These are phyloP conservation scores for Sardinella longiceps DNA, from an alignment of 2,797 vertebrate species.

Conservation along the genomic window DNA sequence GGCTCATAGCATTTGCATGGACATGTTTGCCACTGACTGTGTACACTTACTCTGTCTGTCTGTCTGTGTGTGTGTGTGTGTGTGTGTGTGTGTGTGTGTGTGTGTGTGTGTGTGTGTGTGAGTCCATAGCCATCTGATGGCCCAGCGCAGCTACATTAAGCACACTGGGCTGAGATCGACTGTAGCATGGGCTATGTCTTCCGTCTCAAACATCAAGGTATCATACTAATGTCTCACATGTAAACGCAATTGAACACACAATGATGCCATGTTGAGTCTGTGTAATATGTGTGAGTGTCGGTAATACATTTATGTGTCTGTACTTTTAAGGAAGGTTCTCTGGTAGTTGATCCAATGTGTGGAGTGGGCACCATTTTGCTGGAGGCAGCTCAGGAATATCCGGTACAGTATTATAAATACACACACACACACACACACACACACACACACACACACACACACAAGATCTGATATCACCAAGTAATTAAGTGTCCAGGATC, in stretches of 20 bases:
- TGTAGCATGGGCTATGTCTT: slow-evolving; percentile 88
- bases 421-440: slow-evolving; percentile 50
- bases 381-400: slow-evolving; percentile 89
- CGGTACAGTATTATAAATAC: slow-evolving; percentile 64
- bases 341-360: slow-evolving; percentile 94
- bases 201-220: slow-evolving; percentile 86
- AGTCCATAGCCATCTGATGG: slow-evolving; percentile 80
- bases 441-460: not conserved
- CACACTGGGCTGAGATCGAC: slow-evolving; percentile 86
- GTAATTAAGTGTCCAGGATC: too few relatives aligned
- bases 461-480: too few relatives aligned
- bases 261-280: not conserved
- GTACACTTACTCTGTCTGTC: slow-evolving; percentile 29
- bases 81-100: slow-evolving; percentile 8
- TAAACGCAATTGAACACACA: not conserved
- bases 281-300: not conserved
- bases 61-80: slow-evolving; percentile 39
- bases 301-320: not conserved
- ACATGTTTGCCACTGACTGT: slow-evolving; percentile 29
- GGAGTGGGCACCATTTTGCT: slow-evolving; percentile 90
- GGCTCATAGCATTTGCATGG: not conserved
- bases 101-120: not conserved
- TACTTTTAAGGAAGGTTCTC: slow-evolving; percentile 71
- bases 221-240: not conserved
- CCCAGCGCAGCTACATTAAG: slow-evolving; percentile 85